These are phyloP conservation scores for Cryptus viduatorius DNA, from an alignment of 2,888 invertebrate species.

Conservation along the genomic window DNA sequence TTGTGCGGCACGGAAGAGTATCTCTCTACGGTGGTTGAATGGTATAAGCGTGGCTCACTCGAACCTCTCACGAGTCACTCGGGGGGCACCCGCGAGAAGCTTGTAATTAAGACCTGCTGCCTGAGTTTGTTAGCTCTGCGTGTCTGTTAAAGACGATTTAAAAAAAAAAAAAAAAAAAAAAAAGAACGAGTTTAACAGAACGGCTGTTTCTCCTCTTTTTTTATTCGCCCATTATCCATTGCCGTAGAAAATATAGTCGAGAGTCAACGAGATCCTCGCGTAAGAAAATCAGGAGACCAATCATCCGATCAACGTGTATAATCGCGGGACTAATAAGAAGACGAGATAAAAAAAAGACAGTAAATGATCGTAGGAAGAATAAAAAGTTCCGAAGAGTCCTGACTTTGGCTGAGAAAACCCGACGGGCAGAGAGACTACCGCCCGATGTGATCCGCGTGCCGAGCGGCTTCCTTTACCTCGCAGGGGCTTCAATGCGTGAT, in stretches of 20 bases:
- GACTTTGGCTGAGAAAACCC: constrained; percentile 41
- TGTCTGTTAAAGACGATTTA: constrained; percentile 39
- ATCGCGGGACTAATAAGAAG: constrained; percentile 56
- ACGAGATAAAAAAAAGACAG: constrained; percentile 4
- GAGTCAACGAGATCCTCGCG: constrained; percentile 39
- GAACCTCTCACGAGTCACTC: constrained; percentile 69
- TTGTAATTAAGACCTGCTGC: constrained; percentile 57
- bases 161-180: constrained; percentile 13
- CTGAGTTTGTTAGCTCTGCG: constrained; percentile 52
- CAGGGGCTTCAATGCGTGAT: constrained; percentile 44
- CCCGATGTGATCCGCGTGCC: constrained; percentile 33
- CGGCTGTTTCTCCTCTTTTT: constrained; percentile 7
- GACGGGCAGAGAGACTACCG: constrained; percentile 15
- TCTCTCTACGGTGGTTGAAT: constrained; percentile 59
- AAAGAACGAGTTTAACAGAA: constrained; percentile 4
- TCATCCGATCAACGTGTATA: constrained; percentile 63
- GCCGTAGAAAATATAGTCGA: constrained; percentile 38
- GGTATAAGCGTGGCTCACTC: constrained; percentile 70
- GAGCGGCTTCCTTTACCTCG: constrained; percentile 59
- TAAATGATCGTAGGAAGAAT: constrained; percentile 4
- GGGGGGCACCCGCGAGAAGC: constrained; percentile 38
- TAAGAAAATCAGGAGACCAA: constrained; percentile 56
- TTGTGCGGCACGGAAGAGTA: constrained; percentile 72
- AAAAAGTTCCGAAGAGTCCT: constrained; percentile 31
- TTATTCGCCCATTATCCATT: constrained; percentile 14